These are phyloP conservation scores for Caenorhabditis sinica DNA, from an alignment of 2,888 invertebrate species.

Conservation along the genomic window DNA sequence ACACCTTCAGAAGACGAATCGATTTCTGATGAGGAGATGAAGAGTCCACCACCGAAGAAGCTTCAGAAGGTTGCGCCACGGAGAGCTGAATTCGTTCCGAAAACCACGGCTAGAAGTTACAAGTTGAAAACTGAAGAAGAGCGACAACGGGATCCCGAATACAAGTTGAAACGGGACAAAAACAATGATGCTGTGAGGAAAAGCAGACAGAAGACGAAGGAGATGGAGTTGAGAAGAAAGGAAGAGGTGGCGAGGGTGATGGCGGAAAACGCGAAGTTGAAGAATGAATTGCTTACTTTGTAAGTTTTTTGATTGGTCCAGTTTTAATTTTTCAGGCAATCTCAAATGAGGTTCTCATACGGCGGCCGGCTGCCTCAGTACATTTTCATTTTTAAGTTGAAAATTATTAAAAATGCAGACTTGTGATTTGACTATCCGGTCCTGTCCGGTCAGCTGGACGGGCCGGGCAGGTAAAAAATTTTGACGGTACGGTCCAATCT, in stretches of 20 bases:
- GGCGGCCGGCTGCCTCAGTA: too few species aligned
- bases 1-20: too few species aligned
- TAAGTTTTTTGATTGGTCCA: too few species aligned
- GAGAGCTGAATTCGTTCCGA: background rate
- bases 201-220: background rate
- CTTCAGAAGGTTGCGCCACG: background rate
- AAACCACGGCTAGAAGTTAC: background rate
- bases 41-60: background rate
- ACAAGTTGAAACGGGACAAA: background rate
- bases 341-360: too few species aligned
- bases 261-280: background rate
- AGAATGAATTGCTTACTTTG: background rate
- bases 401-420: too few species aligned
- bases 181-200: constrained; percentile 9
- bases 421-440: too few species aligned
- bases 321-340: too few species aligned
- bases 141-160: background rate
- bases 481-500: too few species aligned
- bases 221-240: background rate
- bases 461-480: too few species aligned
- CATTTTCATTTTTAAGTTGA: too few species aligned
- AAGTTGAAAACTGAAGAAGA: background rate
- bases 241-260: background rate
- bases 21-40: background rate
- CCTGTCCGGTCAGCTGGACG: too few species aligned